These are phyloP conservation scores for Cladopsammia gracilis DNA, from an alignment of 64 coral and sea anemone species.

Conservation along the genomic window DNA sequence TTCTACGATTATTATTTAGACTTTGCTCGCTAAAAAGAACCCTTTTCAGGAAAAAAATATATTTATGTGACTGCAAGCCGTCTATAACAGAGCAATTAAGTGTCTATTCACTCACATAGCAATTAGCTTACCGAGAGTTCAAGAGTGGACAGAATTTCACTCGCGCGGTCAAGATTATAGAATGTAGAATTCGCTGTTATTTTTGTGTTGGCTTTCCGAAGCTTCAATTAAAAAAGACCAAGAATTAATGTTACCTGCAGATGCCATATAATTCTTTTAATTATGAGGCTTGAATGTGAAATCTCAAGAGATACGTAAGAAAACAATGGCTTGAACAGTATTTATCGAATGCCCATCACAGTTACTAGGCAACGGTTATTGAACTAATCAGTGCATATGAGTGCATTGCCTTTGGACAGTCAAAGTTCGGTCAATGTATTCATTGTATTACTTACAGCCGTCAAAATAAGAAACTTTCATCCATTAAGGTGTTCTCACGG, in stretches of 20 bases:
- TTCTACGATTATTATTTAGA: too few species aligned
- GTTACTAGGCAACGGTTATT: conserved; percentile 8
- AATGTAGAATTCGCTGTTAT: too few species aligned
- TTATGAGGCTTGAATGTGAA: not conserved
- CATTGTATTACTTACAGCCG: not conserved
- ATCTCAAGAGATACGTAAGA: conserved; percentile 4
- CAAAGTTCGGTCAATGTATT: not conserved
- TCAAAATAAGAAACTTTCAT: not conserved
- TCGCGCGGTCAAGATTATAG: too few species aligned
- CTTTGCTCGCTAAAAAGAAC: too few species aligned
- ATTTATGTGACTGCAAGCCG: too few species aligned
- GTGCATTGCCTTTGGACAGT: not conserved
- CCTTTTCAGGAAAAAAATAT: too few species aligned
- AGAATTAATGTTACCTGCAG: not conserved
- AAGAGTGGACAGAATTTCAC: too few species aligned
- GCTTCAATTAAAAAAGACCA: not conserved
- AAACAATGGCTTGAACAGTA: not conserved
- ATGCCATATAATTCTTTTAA: not conserved
- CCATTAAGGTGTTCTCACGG: not conserved
- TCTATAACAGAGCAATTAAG: too few species aligned
- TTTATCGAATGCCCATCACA: not conserved
- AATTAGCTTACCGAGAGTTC: too few species aligned
- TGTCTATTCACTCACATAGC: too few species aligned
- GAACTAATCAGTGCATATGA: conserved; percentile 5
- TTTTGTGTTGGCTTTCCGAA: too few species aligned